Percentiles rank a stretch among this genome's conserved stretches.
These are phyloP conservation scores for Pseudomyrmex pallidus DNA, from an alignment of 1,140 invertebrate species.

Conservation along the genomic window DNA sequence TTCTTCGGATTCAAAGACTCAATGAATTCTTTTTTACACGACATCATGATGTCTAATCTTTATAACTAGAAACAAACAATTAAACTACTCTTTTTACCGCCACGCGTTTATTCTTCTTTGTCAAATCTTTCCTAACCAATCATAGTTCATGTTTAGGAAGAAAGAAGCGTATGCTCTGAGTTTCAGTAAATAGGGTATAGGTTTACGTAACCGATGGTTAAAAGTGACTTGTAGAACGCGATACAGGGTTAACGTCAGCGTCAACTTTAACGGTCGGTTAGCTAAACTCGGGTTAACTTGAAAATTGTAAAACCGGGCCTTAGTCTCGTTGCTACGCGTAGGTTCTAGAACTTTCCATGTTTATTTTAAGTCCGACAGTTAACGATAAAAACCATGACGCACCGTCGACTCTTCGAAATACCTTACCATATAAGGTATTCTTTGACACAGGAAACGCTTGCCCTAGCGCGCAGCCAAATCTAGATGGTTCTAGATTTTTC, in stretches of 20 bases:
- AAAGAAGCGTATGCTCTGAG: neutral
- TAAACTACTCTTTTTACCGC: neutral
- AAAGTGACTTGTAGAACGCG: neutral
- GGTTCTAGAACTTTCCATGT: no score
- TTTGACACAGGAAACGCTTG: no score
- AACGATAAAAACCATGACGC: no score
- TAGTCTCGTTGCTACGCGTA: no score
- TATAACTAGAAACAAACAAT: neutral
- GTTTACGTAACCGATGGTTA: no score
- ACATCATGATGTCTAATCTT: neutral
- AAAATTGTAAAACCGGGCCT: conserved; percentile 5
- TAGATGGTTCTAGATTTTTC: no score
- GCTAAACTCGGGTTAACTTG: neutral
- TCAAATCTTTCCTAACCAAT: no score
- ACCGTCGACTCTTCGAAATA: no score
- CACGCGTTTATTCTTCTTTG: neutral
- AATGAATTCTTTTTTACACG: neutral
- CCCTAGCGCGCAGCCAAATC: no score
- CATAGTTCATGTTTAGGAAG: neutral
- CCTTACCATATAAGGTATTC: no score
- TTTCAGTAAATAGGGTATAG: no score
- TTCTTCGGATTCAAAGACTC: neutral
- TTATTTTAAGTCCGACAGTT: no score
- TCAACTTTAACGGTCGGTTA: conserved; percentile 1
- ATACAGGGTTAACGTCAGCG: conserved; percentile 2